Evolutionary conservation across 2,113 vertebrate genomes (phyloP).

Genomic region (Xiphophorus maculatus): DNA sequence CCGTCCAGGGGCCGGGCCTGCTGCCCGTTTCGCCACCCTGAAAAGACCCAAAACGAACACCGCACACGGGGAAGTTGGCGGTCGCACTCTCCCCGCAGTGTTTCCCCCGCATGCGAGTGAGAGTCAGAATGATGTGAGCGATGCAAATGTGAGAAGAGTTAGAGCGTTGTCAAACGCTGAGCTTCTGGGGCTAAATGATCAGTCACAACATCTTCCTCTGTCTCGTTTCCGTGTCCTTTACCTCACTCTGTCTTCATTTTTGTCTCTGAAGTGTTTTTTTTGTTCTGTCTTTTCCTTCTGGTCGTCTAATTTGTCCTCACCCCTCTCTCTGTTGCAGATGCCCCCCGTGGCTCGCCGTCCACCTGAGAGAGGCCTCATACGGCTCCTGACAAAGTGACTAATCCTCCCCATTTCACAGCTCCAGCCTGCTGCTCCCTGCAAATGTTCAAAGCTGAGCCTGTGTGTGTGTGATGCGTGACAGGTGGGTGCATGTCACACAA

Average conservation of each 20-base stretch:
- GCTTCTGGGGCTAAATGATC: constrained; percentile 30
- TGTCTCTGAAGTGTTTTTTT: constrained; percentile 11
- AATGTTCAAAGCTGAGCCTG: constrained; percentile 31
- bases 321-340: constrained; percentile 22
- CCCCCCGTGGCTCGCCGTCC: constrained; percentile 68
- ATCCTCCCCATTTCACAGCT: constrained; percentile 77
- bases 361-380: constrained; percentile 71
- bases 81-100: constrained; percentile 42
- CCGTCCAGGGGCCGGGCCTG: constrained; percentile 40
- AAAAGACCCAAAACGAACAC: constrained; percentile 42
- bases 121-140: constrained; percentile 29
- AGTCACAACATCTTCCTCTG: constrained; percentile 4
- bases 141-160: constrained; percentile 35
- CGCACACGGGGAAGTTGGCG: constrained; percentile 58
- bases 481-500: constrained; percentile 57
- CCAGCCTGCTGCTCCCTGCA: constrained; percentile 62
- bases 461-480: constrained; percentile 58
- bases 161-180: constrained; percentile 6
- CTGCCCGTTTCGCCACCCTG: constrained; percentile 57
- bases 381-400: constrained; percentile 80
- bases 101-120: constrained; percentile 12
- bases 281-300: constrained; percentile 30
- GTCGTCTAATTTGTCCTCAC: constrained; percentile 40
- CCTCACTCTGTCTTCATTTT: constrained; percentile 57
- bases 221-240: constrained; percentile 1